Evolutionary conservation across 92 coral and sea anemone species (phyloP).

Genomic region (Paramuricea clavata): DNA sequence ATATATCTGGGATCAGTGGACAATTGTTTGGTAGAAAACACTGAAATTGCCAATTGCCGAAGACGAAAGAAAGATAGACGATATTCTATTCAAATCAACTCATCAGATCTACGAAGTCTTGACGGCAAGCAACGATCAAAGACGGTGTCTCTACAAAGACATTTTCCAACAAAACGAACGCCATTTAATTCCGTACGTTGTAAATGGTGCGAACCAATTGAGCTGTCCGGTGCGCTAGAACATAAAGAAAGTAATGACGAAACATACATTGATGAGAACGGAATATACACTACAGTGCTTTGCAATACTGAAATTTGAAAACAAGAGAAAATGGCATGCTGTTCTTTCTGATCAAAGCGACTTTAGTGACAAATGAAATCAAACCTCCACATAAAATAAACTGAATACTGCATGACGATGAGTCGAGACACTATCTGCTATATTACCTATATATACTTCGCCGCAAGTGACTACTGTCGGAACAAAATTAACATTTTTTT

Average conservation of each 20-base stretch:
- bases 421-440: no score
- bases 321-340: not conserved
- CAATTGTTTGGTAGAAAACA: constrained; percentile 10
- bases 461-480: no score
- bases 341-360: no score
- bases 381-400: no score
- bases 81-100: not conserved
- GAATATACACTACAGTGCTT: constrained; percentile 49
- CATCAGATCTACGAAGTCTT: not conserved
- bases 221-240: not conserved
- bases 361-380: no score
- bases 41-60: constrained; percentile 4
- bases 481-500: no score
- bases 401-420: no score
- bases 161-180: not conserved
- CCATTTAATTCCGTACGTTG: constrained; percentile 3
- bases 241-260: constrained; percentile 22
- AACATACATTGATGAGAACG: constrained; percentile 45
- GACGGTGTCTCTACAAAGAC: not conserved
- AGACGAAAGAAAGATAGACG: no score
- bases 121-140: not conserved
- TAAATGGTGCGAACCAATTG: constrained; percentile 8
- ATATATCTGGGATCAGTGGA: constrained; percentile 25
- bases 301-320: constrained; percentile 35
- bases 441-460: no score